Evolutionary conservation across 2,113 vertebrate genomes (phyloP).

Genomic region (Neomonachus schauinslandi): DNA sequence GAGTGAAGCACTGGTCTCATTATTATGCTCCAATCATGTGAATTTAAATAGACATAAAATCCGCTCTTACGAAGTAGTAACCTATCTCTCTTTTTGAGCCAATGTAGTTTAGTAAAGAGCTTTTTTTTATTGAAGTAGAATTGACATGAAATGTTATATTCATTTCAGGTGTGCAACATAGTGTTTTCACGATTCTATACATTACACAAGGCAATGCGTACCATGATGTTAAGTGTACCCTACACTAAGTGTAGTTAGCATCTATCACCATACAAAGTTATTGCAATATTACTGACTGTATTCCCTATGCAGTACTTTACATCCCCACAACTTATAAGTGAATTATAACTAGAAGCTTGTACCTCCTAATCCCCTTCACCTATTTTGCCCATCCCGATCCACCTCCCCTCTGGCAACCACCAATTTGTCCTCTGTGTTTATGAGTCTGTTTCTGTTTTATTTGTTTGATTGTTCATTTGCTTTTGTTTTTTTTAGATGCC

Average conservation of each 20-base stretch:
- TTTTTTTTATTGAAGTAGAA: background rate
- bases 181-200: background rate
- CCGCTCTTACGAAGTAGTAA: background rate
- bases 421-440: background rate
- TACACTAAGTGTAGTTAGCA: background rate
- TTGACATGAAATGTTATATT: background rate
- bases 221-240: background rate
- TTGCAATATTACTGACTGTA: background rate
- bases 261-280: background rate
- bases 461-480: background rate
- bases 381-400: background rate
- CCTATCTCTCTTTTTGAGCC: background rate
- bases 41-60: background rate
- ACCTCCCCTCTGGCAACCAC: background rate
- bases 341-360: background rate
- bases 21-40: background rate
- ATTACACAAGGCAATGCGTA: background rate
- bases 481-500: background rate
- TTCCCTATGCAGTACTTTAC: background rate
- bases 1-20: background rate
- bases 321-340: background rate
- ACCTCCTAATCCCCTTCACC: background rate
- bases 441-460: background rate
- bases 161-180: background rate
- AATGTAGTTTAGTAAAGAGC: fast-evolving